Conservation (phyloP, 2,113 vertebrate genomes). For the Centropus unirufus region DNA sequence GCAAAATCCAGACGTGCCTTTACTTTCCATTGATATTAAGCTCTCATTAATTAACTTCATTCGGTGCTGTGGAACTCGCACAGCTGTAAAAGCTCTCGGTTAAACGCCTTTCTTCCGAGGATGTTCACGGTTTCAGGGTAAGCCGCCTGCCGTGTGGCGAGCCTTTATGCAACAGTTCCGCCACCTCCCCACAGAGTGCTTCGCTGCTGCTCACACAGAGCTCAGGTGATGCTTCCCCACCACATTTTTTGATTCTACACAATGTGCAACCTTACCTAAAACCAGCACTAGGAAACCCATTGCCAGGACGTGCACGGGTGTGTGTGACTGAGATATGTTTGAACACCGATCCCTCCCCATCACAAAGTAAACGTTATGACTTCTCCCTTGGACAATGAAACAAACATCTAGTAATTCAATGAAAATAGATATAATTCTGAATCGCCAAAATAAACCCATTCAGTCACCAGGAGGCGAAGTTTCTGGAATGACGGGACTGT, state of each 20-base stretch:
- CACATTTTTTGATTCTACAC: constrained; percentile 12
- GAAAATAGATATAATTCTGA: not conserved
- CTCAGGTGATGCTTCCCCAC: constrained; percentile 29
- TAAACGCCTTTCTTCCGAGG: not conserved
- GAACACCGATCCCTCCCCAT: constrained; percentile 1
- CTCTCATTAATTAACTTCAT: constrained; percentile 5
- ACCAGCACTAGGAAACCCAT: not conserved
- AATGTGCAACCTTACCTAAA: constrained; percentile 37
- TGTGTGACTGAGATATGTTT: not conserved
- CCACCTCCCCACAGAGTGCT: not conserved
- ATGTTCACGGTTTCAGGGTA: not conserved
- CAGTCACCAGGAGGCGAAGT: not conserved
- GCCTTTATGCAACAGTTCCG: not conserved
- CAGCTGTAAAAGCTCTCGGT: not conserved
- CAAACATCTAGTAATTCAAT: not conserved
- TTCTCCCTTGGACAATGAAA: constrained; percentile 35
- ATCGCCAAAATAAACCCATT: not conserved
- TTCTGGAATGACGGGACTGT: not conserved
- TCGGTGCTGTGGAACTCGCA: not conserved
- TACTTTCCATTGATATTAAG: constrained; percentile 15
- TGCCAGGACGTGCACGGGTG: not conserved
- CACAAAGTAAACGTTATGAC: not conserved
- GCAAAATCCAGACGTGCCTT: not conserved
- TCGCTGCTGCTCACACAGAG: not conserved
- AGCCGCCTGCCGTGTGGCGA: not conserved